Evolutionary conservation across 2,113 vertebrate genomes (phyloP).

Genomic region (Chinchilla lanigera): DNA sequence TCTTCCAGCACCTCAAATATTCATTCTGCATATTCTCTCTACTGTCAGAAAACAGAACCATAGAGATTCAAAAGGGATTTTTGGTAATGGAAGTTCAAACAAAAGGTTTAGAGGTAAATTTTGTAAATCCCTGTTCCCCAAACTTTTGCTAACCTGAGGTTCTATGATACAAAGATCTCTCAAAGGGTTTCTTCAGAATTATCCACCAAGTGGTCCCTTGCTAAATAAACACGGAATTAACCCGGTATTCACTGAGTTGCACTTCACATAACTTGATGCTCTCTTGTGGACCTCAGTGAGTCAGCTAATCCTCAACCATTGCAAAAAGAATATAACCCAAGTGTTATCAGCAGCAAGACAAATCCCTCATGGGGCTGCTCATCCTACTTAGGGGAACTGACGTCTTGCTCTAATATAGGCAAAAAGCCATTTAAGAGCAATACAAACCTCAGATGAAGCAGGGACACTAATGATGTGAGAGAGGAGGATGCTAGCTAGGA

Average conservation of each 20-base stretch:
- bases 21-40: background rate
- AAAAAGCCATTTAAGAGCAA: background rate
- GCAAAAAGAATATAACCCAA: accelerated
- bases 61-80: background rate
- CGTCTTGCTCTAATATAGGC: background rate
- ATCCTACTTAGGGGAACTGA: background rate
- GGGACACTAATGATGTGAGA: accelerated
- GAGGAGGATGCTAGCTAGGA: background rate
- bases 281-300: background rate
- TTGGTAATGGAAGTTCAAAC: background rate
- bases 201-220: accelerated
- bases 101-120: background rate
- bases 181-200: background rate
- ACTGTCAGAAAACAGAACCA: background rate
- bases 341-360: background rate
- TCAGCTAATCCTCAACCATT: background rate
- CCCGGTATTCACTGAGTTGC: background rate
- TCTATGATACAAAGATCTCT: background rate
- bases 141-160: background rate
- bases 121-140: background rate
- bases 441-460: background rate
- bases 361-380: background rate
- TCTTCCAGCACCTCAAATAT: background rate
- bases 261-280: background rate
- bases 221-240: background rate